Base-by-base conservation (phyloP, 2,113 vertebrate genomes). In the Campylorhamphus procurvoides region DNA sequence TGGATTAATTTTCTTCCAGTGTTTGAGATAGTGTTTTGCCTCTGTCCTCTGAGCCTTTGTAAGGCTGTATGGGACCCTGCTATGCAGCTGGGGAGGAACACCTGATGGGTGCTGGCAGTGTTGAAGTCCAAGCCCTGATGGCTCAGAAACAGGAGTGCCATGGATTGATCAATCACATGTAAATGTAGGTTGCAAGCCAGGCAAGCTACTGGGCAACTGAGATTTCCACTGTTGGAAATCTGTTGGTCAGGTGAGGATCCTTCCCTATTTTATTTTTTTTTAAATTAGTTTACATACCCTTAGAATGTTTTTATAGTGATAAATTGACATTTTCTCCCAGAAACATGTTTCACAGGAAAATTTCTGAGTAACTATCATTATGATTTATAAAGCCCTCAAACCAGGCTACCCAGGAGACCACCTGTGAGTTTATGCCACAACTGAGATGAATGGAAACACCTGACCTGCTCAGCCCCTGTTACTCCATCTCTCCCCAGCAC, bases 331-430 rank as follows among this genome's bases (percentile, higher is more conserved):
- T 94, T 97, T 93, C 49, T 79, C 40, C 35, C 66, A 56, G 71
- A 91, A 89, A 62, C 33, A 49, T 82, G 74, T 91, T 96, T 93
- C 69, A 84, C 2, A 0, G 71, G 81, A 89, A 87, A 89, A 87
- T 64, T 84, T 95, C 76, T 72, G 69, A 79, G 52, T 33, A 87
- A 52, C 39, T 73, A 78, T 63, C 52, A 33, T 23, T 66, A 62
- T 92, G 75, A 96, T 94, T 93, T 88, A 91, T 96, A 93, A 93
- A 92, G 56, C 72, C 24, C 75, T 96, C 87, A 80, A 73, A 71
- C 33, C 39, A 71, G 50, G 47, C 72, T 89, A 40, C 85, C 67
- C 83, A 86, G 22, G 72, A 90, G 82, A 90, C 42, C 22, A 24
- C 44, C 29, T 60, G 29, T 59, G 64, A 67, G 44, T 91, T 90